A percentile compares a stretch with the other conserved stretches of the same genome.
Conservation (phyloP, 2,888 invertebrate genomes). For the Drosophila diplacantha region DNA sequence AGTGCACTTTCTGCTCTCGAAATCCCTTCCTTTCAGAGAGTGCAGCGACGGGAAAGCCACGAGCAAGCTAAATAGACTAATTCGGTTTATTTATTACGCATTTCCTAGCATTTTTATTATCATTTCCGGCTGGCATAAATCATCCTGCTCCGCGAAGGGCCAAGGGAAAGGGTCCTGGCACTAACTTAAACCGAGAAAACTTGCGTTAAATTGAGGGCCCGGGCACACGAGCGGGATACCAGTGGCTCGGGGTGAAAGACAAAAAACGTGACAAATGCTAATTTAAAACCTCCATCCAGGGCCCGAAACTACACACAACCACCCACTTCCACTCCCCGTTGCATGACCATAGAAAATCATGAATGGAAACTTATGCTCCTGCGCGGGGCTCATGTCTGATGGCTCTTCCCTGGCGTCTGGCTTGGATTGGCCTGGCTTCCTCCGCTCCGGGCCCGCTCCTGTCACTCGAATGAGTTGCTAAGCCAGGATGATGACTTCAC, state of each 20-base stretch:
- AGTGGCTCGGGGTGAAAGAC: conserved; percentile 29
- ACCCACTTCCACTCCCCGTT: conserved; percentile 34
- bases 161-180: conserved; percentile 39
- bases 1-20: conserved; percentile 21
- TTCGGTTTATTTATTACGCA: conserved; percentile 68
- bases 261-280: conserved; percentile 73
- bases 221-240: conserved; percentile 24
- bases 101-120: conserved; percentile 71
- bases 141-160: conserved; percentile 45
- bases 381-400: conserved; percentile 24
- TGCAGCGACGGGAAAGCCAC: conserved; percentile 51
- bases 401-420: conserved; percentile 32
- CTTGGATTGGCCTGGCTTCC: conserved; percentile 9
- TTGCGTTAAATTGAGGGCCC: conserved; percentile 64
- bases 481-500: conserved; percentile 74
- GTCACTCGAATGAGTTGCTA: conserved; percentile 71
- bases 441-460: conserved; percentile 23
- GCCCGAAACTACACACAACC: conserved; percentile 37
- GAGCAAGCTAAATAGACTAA: conserved; percentile 50
- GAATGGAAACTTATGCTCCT: conserved; percentile 66
- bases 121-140: conserved; percentile 70
- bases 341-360: conserved; percentile 50
- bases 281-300: conserved; percentile 69
- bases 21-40: conserved; percentile 19
- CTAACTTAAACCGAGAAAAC: conserved; percentile 61